A percentile compares a stretch with the other conserved stretches of the same genome.
These are phyloP conservation scores for Collichthys lucidus DNA, from an alignment of 2,113 vertebrate genomes.

Conservation along the genomic window DNA sequence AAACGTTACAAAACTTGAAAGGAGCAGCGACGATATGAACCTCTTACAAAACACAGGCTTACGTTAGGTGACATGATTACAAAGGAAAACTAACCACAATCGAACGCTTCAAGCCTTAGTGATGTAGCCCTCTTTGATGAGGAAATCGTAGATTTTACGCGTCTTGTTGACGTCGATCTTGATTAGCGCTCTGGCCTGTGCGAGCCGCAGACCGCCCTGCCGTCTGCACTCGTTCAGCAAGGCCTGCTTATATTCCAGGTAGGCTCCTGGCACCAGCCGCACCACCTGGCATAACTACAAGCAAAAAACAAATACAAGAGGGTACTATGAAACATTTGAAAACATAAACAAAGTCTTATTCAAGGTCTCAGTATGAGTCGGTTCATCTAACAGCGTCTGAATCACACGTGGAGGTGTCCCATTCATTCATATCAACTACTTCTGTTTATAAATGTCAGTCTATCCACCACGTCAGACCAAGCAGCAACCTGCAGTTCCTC, in stretches of 20 bases:
- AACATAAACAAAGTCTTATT: not conserved
- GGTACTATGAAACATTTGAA: constrained; percentile 4
- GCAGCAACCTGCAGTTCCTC: no score
- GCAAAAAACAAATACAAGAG: constrained; percentile 20
- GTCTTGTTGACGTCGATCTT: constrained; percentile 99
- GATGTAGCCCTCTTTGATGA: constrained; percentile 97
- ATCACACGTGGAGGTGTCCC: no score
- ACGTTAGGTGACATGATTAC: constrained; percentile 26
- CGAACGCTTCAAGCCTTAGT: constrained; percentile 88
- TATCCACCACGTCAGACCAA: no score
- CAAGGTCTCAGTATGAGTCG: not conserved
- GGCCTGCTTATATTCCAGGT: constrained; percentile 98
- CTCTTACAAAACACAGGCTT: constrained; percentile 29
- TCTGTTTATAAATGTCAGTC: no score
- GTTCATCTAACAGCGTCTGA: not conserved
- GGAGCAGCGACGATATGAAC: constrained; percentile 43
- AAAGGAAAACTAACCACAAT: constrained; percentile 26
- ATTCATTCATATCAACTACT: no score
- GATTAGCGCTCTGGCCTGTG: constrained; percentile 96
- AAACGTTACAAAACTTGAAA: constrained; percentile 41
- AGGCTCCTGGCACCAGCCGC: constrained; percentile 96
- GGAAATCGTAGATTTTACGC: constrained; percentile 98
- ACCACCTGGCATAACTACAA: constrained; percentile 96
- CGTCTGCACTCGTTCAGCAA: constrained; percentile 95
- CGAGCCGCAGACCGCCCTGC: constrained; percentile 95